Evolutionary conservation across 2,797 vertebrate species (phyloP).

Genomic region (Sebastes ruberrimus): DNA sequence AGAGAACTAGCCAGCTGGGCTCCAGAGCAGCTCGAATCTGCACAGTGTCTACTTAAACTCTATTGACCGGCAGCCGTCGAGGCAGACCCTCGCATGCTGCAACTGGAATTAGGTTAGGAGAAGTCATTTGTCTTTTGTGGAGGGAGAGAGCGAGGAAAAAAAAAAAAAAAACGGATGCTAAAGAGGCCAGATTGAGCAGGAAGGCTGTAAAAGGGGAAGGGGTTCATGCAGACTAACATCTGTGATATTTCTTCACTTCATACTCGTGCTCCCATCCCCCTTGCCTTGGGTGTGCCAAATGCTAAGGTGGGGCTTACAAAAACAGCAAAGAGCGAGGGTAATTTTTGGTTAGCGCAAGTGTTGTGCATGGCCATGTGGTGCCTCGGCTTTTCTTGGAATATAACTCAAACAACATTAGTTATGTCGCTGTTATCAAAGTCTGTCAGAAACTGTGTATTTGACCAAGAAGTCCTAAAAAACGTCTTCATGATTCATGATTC

Average conservation of each 20-base stretch:
- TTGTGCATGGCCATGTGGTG: slow-evolving; percentile 39
- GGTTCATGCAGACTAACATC: slow-evolving; percentile 78
- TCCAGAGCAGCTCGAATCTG: slow-evolving; percentile 52
- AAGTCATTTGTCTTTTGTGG: slow-evolving; percentile 67
- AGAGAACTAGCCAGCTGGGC: slow-evolving; percentile 42
- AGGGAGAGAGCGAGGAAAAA: not conserved
- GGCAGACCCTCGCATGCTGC: slow-evolving; percentile 62
- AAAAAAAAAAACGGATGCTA: slow-evolving; percentile 22
- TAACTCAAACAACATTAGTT: not conserved
- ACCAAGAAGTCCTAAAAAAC: not conserved
- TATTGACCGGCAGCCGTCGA: slow-evolving; percentile 57
- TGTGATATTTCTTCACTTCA: slow-evolving; percentile 76
- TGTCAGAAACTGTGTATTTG: not conserved
- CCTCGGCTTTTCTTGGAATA: not conserved
- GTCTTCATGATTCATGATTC: not conserved
- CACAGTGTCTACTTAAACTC: slow-evolving; percentile 53
- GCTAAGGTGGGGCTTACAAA: slow-evolving; percentile 75
- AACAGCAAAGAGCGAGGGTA: slow-evolving; percentile 61
- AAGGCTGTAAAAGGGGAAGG: slow-evolving; percentile 74
- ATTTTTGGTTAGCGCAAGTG: slow-evolving; percentile 55
- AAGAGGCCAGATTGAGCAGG: slow-evolving; percentile 73
- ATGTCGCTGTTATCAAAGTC: not conserved
- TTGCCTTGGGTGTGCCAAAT: slow-evolving; percentile 67
- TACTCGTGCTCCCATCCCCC: slow-evolving; percentile 54
- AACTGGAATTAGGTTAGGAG: slow-evolving; percentile 75